Conservation (phyloP, 2,888 invertebrate species). For the Nomada fabriciana region DNA sequence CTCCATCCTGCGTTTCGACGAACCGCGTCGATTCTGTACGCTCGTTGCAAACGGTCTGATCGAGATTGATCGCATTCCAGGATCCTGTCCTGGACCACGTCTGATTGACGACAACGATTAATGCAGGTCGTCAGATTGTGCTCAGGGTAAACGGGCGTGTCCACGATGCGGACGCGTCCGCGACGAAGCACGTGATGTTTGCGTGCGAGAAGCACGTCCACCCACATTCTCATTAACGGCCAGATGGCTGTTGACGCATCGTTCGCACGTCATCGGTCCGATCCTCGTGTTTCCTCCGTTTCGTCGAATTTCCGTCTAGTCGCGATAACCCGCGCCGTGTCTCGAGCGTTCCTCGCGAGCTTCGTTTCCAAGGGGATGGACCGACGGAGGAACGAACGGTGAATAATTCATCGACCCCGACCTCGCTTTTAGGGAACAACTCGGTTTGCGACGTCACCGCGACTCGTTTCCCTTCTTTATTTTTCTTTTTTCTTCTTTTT, state of each 20-base stretch:
- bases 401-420: constrained; percentile 71
- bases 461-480: constrained; percentile 26
- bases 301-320: background rate
- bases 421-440: constrained; percentile 59
- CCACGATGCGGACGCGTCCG: constrained; percentile 45
- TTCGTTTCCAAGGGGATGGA: constrained; percentile 34
- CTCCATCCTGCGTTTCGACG: constrained; percentile 55
- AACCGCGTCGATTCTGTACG: constrained; percentile 59
- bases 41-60: constrained; percentile 64
- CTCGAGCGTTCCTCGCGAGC: background rate
- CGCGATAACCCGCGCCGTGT: too few relatives aligned
- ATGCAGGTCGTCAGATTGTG: constrained; percentile 69
- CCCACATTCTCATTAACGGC: constrained; percentile 50
- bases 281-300: constrained; percentile 1
- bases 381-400: constrained; percentile 54
- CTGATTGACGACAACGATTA: constrained; percentile 75
- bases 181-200: constrained; percentile 38
- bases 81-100: constrained; percentile 16
- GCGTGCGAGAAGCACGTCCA: constrained; percentile 20
- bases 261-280: constrained; percentile 46
- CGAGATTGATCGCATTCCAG: constrained; percentile 73
- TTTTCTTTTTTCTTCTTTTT: constrained; percentile 37
- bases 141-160: constrained; percentile 59
- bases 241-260: constrained; percentile 58
- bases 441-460: constrained; percentile 28